Evolutionary conservation across 2,113 vertebrate genomes (phyloP), one percentile per base, ranked within the genome.

Genomic region (Eulacestoma nigropectus): DNA sequence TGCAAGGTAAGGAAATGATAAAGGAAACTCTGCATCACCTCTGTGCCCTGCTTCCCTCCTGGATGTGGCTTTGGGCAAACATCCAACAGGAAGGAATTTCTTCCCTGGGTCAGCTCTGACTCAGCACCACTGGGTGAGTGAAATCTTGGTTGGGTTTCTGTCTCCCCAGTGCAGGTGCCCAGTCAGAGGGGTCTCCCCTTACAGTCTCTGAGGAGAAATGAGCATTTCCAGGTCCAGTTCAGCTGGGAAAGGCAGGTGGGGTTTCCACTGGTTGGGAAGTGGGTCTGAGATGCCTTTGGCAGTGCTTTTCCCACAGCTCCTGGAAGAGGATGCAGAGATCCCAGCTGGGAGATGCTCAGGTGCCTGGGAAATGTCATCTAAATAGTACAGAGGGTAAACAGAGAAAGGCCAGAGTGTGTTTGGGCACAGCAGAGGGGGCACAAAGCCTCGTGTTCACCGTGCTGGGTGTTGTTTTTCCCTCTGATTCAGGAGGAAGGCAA

Each of bases 191-290:
- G 18, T 52, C 35, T 94, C 41, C 35, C 68, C 13, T 37, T 16
- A 0, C 11, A 19, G 62, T 4, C 35, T 14, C 30, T 22, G 60
- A 13, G 64, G 13, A 16, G 46, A 37, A 81, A 13, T 5, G 50
- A 52, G 47, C 5, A 1, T 3, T 60, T 6, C 16, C 32, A 49
- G 55, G 37, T 17, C 6, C 49, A 4, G 32, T 22, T 33, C 39
- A 59, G 44, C 41, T 52, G 73, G 21, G 2, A 8, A 41, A 52
- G 26, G 67, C n/a, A 35, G 62, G 6, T 13, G 27, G 5, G 33
- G 64, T 16, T 25, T n/a, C 22, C 20, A 3, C 26, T 12, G 10
- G 1, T 0, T 23, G 77, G 39, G 44, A 39, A 23, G 10, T 4
- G 49, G 50, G 39, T 3, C 64, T 26, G 50, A n/a, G 59, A 1